Evolutionary conservation across 92 coral and sea anemone genomes (phyloP).

Genomic region (Porites rus): DNA sequence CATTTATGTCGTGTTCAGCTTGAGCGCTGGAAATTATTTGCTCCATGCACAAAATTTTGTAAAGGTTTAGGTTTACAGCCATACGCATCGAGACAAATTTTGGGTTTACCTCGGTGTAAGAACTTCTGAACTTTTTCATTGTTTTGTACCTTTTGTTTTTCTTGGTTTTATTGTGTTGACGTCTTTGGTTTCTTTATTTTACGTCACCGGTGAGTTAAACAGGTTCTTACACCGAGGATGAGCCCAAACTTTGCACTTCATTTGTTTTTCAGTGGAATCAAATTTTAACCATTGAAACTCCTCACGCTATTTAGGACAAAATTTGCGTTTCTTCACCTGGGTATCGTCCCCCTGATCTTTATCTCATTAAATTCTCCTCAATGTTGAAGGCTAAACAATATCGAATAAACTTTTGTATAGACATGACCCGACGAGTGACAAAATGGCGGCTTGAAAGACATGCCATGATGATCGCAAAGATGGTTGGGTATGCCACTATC

Average conservation of each 20-base stretch:
- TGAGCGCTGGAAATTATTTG: conserved; percentile 16
- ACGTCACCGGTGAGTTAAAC: too few relatives aligned
- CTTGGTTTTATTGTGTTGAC: too few relatives aligned
- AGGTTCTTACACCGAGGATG: too few relatives aligned
- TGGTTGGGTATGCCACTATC: background rate
- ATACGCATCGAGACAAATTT: conserved; percentile 3
- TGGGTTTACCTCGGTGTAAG: too few relatives aligned
- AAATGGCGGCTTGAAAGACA: conserved; percentile 14
- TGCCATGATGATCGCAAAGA: conserved; percentile 8
- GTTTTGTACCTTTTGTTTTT: too few relatives aligned
- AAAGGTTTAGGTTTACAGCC: background rate
- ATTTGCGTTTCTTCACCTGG: too few relatives aligned
- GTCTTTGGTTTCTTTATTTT: too few relatives aligned
- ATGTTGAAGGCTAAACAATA: background rate
- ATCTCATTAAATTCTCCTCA: background rate
- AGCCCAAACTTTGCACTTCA: conserved; percentile 7
- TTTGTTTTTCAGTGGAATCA: conserved; percentile 17
- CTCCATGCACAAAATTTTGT: conserved; percentile 18
- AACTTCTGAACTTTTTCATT: too few relatives aligned
- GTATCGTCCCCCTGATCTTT: too few relatives aligned
- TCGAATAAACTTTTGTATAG: conserved; percentile 15
- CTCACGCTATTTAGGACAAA: background rate
- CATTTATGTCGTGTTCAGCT: background rate
- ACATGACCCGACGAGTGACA: conserved; percentile 1
- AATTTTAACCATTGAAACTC: background rate